Evolutionary conservation across 2,888 invertebrate genomes (phyloP).

Genomic region (Perdita meconis): DNA sequence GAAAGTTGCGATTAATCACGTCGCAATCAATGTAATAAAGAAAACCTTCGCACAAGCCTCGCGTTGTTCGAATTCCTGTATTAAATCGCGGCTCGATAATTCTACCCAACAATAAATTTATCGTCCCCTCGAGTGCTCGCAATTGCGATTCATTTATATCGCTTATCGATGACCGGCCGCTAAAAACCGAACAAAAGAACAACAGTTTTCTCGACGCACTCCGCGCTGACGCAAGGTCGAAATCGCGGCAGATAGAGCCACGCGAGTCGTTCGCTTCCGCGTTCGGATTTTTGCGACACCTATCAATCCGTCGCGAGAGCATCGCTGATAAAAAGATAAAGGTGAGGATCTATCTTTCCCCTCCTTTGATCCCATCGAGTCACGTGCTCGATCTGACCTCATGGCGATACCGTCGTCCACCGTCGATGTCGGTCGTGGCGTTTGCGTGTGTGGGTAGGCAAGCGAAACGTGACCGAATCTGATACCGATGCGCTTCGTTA

Average conservation of each 20-base stretch:
- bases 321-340: conserved; percentile 28
- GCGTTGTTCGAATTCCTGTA: not conserved
- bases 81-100: conserved; percentile 1
- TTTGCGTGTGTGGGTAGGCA: conserved; percentile 2
- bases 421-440: conserved; percentile 45
- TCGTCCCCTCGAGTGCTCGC: not conserved
- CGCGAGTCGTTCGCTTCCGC: conserved; percentile 11
- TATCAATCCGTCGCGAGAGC: conserved; percentile 4
- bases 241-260: not conserved
- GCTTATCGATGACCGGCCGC: not conserved
- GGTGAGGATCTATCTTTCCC: not conserved
- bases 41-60: not conserved
- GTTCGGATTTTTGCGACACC: conserved; percentile 3
- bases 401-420: conserved; percentile 24
- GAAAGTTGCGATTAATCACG: conserved; percentile 4
- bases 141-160: not conserved
- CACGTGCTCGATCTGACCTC: conserved; percentile 39
- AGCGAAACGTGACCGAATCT: conserved; percentile 43
- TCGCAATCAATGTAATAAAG: not conserved
- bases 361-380: conserved; percentile 19
- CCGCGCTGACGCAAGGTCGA: not conserved
- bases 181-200: conserved; percentile 4
- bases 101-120: not conserved
- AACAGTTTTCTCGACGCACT: not conserved
- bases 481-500: conserved; percentile 22